These are phyloP conservation scores for Sander vitreus DNA, from an alignment of 2,113 vertebrate genomes.

Conservation along the genomic window DNA sequence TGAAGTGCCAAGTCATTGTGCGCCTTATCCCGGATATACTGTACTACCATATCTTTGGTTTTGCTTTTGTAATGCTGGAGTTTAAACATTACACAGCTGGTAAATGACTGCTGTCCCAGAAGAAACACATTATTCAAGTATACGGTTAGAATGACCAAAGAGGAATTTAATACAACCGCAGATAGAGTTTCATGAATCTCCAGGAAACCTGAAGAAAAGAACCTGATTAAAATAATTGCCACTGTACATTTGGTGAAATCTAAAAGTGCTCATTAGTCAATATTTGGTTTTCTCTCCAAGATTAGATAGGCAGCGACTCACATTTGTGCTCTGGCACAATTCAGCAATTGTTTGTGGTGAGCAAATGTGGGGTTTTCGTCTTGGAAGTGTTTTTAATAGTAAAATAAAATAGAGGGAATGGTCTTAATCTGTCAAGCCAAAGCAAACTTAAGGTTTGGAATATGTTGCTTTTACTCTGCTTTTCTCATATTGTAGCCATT, in stretches of 20 bases:
- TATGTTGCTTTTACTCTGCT: constrained; percentile 59
- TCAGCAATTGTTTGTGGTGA: constrained; percentile 64
- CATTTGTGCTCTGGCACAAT: constrained; percentile 55
- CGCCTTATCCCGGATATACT: constrained; percentile 36
- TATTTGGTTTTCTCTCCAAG: constrained; percentile 64
- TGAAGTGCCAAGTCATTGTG: constrained; percentile 48
- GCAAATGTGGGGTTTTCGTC: constrained; percentile 59
- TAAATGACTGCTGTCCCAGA: constrained; percentile 27
- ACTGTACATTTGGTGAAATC: constrained; percentile 64
- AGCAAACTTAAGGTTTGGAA: constrained; percentile 78
- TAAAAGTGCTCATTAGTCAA: constrained; percentile 69
- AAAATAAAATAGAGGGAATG: constrained; percentile 71
- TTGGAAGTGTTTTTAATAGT: constrained; percentile 71
- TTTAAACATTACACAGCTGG: constrained; percentile 51
- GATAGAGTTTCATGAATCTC: constrained; percentile 34
- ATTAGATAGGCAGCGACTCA: constrained; percentile 53
- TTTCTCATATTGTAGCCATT: constrained; percentile 72
- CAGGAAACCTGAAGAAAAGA: constrained; percentile 17
- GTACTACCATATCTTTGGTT: constrained; percentile 29
- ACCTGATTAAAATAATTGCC: constrained; percentile 62
- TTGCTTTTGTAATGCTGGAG: constrained; percentile 24
- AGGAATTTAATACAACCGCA: constrained; percentile 37
- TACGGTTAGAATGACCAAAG: constrained; percentile 34
- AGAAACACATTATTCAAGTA: constrained; percentile 37
- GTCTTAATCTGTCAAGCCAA: constrained; percentile 71